A percentile compares a stretch with the other conserved stretches of the same genome.
Evolutionary conservation across 2,797 vertebrate species (phyloP).

Genomic region (Pachyuromys duprasi): DNA sequence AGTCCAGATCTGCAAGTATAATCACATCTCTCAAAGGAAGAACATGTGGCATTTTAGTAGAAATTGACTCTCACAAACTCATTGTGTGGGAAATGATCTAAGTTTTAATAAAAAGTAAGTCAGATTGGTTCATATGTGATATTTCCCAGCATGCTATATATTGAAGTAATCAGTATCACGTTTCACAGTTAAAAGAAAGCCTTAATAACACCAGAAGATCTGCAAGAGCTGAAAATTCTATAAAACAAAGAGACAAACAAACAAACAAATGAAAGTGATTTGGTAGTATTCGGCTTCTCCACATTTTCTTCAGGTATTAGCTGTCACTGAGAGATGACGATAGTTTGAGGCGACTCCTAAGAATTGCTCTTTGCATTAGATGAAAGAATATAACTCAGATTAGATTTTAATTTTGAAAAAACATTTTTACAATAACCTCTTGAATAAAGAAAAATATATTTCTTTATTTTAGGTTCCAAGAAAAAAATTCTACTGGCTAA

Average conservation of each 20-base stretch:
- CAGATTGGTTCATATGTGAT: slow-evolving; percentile 28
- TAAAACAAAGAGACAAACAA: neutral
- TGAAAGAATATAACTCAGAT: neutral
- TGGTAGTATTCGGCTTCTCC: neutral
- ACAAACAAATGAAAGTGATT: neutral
- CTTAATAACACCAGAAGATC: neutral
- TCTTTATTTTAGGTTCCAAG: neutral
- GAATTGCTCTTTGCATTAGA: neutral
- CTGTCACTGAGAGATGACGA: neutral
- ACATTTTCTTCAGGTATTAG: neutral
- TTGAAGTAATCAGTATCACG: slow-evolving; percentile 13
- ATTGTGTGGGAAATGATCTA: slow-evolving; percentile 6
- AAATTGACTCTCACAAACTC: slow-evolving; percentile 51
- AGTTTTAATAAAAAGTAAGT: slow-evolving; percentile 55
- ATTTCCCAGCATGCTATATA: neutral
- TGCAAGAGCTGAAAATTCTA: slow-evolving; percentile 25
- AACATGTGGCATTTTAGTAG: slow-evolving; percentile 49
- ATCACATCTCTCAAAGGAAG: slow-evolving; percentile 47
- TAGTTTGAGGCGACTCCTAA: neutral
- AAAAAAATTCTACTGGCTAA: neutral
- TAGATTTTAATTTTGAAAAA: neutral
- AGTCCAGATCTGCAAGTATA: slow-evolving; percentile 47
- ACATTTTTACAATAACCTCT: neutral
- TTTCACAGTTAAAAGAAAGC: slow-evolving; percentile 30
- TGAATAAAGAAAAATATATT: neutral